phyloP scores from a whole-genome alignment of 2,113 vertebrate genomes.

The Anser brachyrhynchus region DNA sequence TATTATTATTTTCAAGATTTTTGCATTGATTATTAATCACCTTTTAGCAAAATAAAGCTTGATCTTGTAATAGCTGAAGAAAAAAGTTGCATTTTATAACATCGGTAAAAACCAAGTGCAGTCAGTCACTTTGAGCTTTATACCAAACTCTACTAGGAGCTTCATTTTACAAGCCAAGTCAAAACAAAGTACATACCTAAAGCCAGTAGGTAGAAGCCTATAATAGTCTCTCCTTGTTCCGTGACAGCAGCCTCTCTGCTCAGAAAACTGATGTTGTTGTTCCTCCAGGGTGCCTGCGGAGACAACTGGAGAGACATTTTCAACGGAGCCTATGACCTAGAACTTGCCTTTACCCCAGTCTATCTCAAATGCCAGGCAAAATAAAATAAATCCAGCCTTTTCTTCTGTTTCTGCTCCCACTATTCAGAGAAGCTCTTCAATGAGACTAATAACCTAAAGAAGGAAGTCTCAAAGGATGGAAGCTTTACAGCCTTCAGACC shows the following conservation, averaged over 20 bases:
- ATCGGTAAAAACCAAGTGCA: not conserved
- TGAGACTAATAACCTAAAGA: slow-evolving; percentile 57
- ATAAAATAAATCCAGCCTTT: slow-evolving; percentile 3
- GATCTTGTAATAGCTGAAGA: not conserved
- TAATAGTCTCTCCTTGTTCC: slow-evolving; percentile 84
- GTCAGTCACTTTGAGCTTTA: slow-evolving; percentile 8
- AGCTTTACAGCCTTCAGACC: slow-evolving; percentile 60
- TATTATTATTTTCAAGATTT: not conserved
- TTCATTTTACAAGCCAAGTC: slow-evolving; percentile 17
- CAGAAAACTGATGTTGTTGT: slow-evolving; percentile 83
- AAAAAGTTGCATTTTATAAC: not conserved
- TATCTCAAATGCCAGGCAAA: not conserved
- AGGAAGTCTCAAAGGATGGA: slow-evolving; percentile 55
- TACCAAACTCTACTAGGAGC: not conserved
- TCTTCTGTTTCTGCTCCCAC: slow-evolving; percentile 18
- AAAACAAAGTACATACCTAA: slow-evolving; percentile 72
- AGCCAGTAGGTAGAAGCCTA: slow-evolving; percentile 83
- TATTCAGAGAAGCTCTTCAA: not conserved
- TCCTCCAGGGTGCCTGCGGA: slow-evolving; percentile 85
- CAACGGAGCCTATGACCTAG: not conserved
- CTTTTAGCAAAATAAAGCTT: not conserved
- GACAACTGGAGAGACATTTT: slow-evolving; percentile 80
- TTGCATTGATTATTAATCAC: not conserved
- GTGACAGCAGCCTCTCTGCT: slow-evolving; percentile 79
- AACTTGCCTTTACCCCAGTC: slow-evolving; percentile 39